phyloP scores from a whole-genome alignment of 2,888 invertebrate species.

The Pseudoips prasinana region DNA sequence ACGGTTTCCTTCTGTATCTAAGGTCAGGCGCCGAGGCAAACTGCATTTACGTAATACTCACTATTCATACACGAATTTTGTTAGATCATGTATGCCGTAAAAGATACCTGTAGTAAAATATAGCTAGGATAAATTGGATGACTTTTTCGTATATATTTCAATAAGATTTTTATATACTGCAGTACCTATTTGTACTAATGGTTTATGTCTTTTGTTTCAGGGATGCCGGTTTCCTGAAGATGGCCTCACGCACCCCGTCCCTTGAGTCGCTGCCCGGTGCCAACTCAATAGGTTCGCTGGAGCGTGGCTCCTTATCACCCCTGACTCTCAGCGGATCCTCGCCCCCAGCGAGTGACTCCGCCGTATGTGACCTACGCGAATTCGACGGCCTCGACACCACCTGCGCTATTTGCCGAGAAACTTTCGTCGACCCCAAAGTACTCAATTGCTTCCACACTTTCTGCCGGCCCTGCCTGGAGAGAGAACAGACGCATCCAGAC shows the following conservation, averaged over 20 bases:
- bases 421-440: conserved; percentile 87
- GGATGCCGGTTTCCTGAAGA: conserved; percentile 95
- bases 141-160: conserved; percentile 4
- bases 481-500: conserved; percentile 85
- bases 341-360: conserved; percentile 92
- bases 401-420: conserved; percentile 89
- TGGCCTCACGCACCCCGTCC: conserved; percentile 96
- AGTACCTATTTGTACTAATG: conserved; percentile 21
- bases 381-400: conserved; percentile 83
- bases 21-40: conserved; percentile 48
- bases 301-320: conserved; percentile 91
- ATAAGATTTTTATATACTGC: background rate
- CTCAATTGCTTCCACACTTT: conserved; percentile 92
- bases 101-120: conserved; percentile 10
- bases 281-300: conserved; percentile 95
- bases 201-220: conserved; percentile 80
- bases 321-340: conserved; percentile 93
- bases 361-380: conserved; percentile 88
- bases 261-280: conserved; percentile 95
- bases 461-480: conserved; percentile 91
- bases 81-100: conserved; percentile 9
- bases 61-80: conserved; percentile 30
- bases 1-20: conserved; percentile 43
- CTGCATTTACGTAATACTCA: conserved; percentile 45
- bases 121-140: conserved; percentile 12